Percentiles rank a stretch among this genome's conserved stretches.
These are phyloP conservation scores for Drosophila pruinosa DNA, from an alignment of 1,140 invertebrate species.

Conservation along the genomic window DNA sequence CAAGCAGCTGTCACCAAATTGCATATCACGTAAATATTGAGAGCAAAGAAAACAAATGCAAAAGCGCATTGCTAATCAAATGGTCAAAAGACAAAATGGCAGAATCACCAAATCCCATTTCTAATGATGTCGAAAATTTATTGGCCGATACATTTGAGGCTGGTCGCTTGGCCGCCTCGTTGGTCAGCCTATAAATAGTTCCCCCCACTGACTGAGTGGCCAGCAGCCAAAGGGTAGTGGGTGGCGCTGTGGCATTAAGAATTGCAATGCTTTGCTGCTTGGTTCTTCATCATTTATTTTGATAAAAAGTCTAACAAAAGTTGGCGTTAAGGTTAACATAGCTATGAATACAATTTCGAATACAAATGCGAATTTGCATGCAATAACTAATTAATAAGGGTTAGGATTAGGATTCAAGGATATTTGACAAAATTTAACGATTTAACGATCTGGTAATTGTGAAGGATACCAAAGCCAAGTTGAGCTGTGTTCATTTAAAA, in stretches of 20 bases:
- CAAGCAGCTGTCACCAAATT: conserved; percentile 75
- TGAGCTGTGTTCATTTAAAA: too few species aligned
- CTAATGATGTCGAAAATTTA: conserved; percentile 77
- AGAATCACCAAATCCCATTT: conserved; percentile 28
- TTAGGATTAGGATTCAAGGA: too few species aligned
- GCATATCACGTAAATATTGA: conserved; percentile 35
- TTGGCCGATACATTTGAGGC: conserved; percentile 70
- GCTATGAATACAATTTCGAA: not conserved
- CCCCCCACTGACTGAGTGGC: not conserved
- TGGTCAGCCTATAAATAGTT: conserved; percentile 67
- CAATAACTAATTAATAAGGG: too few species aligned
- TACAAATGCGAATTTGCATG: too few species aligned
- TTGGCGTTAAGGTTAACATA: conserved; percentile 65
- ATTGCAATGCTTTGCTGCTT: conserved; percentile 36
- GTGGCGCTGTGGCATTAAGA: conserved; percentile 50
- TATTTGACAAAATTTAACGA: too few species aligned
- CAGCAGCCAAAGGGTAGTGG: not conserved
- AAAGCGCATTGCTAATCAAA: conserved; percentile 12
- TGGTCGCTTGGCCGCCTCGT: conserved; percentile 61
- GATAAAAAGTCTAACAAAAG: conserved; percentile 75
- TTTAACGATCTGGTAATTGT: too few species aligned
- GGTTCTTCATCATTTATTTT: conserved; percentile 76
- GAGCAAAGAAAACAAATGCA: not conserved
- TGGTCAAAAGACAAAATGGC: conserved; percentile 25
- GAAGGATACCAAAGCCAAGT: too few species aligned